Evolutionary conservation across 2,797 vertebrate species (phyloP).

Genomic region (Selene dorsalis): DNA sequence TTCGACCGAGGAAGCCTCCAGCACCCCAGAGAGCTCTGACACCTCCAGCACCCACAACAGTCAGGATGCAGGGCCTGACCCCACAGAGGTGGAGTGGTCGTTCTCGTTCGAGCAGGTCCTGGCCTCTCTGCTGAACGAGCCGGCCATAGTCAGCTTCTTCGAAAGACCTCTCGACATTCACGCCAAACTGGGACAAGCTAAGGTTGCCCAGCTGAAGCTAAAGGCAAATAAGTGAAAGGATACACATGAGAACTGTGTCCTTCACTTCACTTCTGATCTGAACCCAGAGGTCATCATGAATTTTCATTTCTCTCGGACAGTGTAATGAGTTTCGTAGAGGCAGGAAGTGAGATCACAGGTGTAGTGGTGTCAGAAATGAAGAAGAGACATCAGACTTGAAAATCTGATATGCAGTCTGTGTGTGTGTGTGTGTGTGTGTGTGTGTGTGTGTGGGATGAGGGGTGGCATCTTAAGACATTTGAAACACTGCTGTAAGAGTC

Average conservation of each 20-base stretch:
- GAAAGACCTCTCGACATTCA: slow-evolving; percentile 89
- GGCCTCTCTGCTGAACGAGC: slow-evolving; percentile 96
- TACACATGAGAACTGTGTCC: slow-evolving; percentile 15
- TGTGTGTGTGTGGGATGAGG: neutral
- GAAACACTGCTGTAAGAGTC: slow-evolving; percentile 22
- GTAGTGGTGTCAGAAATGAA: slow-evolving; percentile 17
- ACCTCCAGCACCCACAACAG: slow-evolving; percentile 72
- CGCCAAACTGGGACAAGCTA: slow-evolving; percentile 86
- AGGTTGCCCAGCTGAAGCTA: slow-evolving; percentile 87
- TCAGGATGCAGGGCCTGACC: slow-evolving; percentile 59
- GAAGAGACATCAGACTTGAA: slow-evolving; percentile 24
- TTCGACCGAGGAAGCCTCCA: slow-evolving; percentile 53
- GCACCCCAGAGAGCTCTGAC: slow-evolving; percentile 66
- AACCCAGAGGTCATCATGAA: slow-evolving; percentile 43
- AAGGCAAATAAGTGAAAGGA: slow-evolving; percentile 73
- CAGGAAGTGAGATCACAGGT: slow-evolving; percentile 4
- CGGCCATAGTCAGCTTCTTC: slow-evolving; percentile 92
- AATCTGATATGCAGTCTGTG: no score
- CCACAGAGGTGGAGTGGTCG: slow-evolving; percentile 88
- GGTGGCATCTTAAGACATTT: slow-evolving; percentile 23
- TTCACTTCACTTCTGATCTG: slow-evolving; percentile 39
- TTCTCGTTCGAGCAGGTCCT: slow-evolving; percentile 99
- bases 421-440: no score
- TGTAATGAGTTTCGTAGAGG: slow-evolving; percentile 6
- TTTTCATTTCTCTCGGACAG: slow-evolving; percentile 44